These are phyloP conservation scores for Tragelaphus scriptus DNA, from an alignment of 2,113 vertebrate species.

Conservation along the genomic window DNA sequence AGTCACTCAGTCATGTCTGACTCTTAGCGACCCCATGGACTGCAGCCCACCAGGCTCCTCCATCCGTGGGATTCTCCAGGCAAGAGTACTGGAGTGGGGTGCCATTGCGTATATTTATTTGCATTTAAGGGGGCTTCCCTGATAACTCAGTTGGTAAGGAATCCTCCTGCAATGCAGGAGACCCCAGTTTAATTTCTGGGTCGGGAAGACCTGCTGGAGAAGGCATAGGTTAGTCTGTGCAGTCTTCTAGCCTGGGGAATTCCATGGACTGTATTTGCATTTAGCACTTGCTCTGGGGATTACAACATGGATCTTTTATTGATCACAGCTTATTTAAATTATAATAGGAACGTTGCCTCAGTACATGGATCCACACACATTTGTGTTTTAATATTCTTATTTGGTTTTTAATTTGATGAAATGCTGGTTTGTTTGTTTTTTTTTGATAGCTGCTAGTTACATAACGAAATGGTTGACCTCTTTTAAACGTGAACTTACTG, in stretches of 20 bases:
- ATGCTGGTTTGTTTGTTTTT: background rate
- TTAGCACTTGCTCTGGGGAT: background rate
- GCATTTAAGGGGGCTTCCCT: background rate
- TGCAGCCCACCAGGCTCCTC: too few species aligned
- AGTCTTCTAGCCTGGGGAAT: background rate
- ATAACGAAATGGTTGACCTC: background rate
- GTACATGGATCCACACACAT: background rate
- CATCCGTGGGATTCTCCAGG: too few species aligned
- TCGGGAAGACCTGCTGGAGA: background rate
- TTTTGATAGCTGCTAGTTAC: background rate
- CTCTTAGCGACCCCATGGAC: too few species aligned
- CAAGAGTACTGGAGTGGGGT: too few species aligned
- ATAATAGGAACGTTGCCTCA: background rate
- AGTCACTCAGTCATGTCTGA: too few species aligned
- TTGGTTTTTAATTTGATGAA: background rate
- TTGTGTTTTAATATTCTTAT: background rate
- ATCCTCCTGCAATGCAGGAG: background rate
- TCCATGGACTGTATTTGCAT: background rate
- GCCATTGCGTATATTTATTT: too few species aligned
- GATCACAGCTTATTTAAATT: background rate
- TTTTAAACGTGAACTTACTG: background rate
- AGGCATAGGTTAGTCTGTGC: background rate
- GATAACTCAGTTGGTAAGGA: background rate
- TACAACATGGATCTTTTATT: background rate
- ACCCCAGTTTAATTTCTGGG: background rate